These are phyloP conservation scores for Pardosa pseudoannulata DNA, from an alignment of 2,888 invertebrate species.

Conservation along the genomic window DNA sequence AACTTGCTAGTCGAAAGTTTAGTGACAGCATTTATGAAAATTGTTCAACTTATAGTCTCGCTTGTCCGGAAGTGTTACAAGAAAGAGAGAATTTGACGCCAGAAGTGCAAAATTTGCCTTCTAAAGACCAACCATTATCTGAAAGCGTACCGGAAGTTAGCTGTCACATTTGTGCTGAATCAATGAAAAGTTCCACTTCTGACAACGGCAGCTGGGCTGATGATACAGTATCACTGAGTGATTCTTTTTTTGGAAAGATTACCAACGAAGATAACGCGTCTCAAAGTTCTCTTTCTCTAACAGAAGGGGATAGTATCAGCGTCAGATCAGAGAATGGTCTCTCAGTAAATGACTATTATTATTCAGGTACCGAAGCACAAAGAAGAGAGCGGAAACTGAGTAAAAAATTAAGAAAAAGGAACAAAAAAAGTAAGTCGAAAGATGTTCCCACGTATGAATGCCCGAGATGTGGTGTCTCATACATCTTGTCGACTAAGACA, in stretches of 20 bases:
- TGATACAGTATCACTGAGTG: conserved; percentile 27
- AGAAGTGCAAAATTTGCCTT: too few species aligned
- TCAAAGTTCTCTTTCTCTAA: not conserved
- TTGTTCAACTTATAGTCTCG: conserved; percentile 53
- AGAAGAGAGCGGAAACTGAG: not conserved
- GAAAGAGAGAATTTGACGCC: not conserved
- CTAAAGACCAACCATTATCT: not conserved
- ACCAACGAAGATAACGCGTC: not conserved
- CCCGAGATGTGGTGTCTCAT: conserved; percentile 50
- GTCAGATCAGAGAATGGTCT: not conserved
- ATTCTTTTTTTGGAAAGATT: conserved; percentile 37
- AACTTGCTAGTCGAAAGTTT: conserved; percentile 28
- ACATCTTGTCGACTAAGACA: conserved; percentile 18
- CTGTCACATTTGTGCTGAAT: too few species aligned
- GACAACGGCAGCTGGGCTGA: not conserved
- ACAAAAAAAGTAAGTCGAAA: conserved; percentile 27
- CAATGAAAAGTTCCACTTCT: not conserved
- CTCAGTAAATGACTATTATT: too few species aligned
- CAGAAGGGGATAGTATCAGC: not conserved
- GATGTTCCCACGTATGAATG: conserved; percentile 26
- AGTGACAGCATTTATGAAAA: conserved; percentile 42
- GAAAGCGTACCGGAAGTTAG: too few species aligned
- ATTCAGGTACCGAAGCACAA: not conserved
- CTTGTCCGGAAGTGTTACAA: not conserved
- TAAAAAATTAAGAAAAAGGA: conserved; percentile 15